Evolutionary conservation across 1,140 invertebrate species (phyloP), one percentile per base, ranked within the genome.

Genomic region (Drosophila lowei): DNA sequence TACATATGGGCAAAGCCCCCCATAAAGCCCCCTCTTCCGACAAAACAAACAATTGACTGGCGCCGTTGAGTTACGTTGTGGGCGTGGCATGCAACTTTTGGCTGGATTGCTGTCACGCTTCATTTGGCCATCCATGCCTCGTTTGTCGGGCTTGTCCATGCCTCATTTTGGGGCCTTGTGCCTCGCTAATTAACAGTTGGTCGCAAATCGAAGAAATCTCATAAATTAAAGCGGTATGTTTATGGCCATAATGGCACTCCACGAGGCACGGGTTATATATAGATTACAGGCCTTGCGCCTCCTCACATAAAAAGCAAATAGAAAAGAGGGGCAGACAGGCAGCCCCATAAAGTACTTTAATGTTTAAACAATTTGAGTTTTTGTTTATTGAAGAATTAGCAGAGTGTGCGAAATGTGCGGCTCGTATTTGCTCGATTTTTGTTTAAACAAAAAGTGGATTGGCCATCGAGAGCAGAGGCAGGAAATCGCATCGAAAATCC

Each of bases 131-230:
- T 67, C 73, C 72, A 62, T 59, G 53, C 57, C 78, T 77, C 74
- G 63, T 83, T 83, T 64, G 64, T 38, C 38, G 63, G 71, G 50
- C 34, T 54, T 57, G 70, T 58, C 34, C 55, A 28, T 53, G 70
- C 75, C 71, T 63, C 64, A 8, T 55, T 62, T 64, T 62, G 43
- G 65, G 34, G 41, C 59, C 52, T 61, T 61, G 23, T 61, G 61
- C 68, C 55, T 42, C 64, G 77, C 81, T 80, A 86, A 85, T 85
- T 86, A 81, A 74, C 61, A 72, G 81, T 80, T 85, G 72, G 44
- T 59, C 48, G 55, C 47, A 61, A 77, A 80, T 77, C 68, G 72
- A 13, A 38, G 34, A 38, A 5, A 38, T 13, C 28, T 54, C 60
- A 67, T 59, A 81, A 63, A 76, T 79, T 64, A 79, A 49, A 54